A percentile compares a stretch with the other conserved stretches of the same genome.
phyloP scores from a whole-genome alignment of 1,140 invertebrate species.

The Cyclargus thomasi region DNA sequence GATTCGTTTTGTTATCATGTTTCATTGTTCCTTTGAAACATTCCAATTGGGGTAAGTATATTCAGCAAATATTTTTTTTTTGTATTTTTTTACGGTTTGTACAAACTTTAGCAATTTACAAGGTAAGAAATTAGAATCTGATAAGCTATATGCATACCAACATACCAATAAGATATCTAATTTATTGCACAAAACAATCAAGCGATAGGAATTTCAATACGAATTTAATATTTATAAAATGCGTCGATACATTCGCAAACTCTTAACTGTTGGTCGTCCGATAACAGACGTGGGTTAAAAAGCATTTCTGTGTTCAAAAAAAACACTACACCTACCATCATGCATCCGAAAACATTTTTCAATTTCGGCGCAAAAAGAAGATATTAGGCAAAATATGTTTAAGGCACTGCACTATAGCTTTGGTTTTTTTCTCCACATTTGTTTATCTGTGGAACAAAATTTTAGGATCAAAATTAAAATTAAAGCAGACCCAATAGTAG shows the following conservation, averaged over 20 bases:
- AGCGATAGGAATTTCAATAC: conserved; percentile 19
- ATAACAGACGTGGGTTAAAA: conserved; percentile 63
- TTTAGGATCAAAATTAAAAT: conserved; percentile 36
- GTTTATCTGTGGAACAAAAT: conserved; percentile 44
- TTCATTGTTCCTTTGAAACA: conserved; percentile 5
- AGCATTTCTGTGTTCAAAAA: conserved; percentile 66
- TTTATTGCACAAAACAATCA: not conserved
- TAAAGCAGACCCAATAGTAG: conserved; percentile 22
- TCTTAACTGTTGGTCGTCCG: conserved; percentile 48
- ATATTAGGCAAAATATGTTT: conserved; percentile 51
- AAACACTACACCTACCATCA: conserved; percentile 47
- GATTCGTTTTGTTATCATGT: conserved; percentile 16
- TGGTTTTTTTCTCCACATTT: conserved; percentile 30
- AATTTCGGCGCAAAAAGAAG: conserved; percentile 55
- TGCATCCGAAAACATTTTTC: conserved; percentile 62
- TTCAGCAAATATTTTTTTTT: not conserved
- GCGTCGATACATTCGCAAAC: conserved; percentile 40
- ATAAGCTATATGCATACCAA: not conserved
- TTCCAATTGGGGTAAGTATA: not conserved
- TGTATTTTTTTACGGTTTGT: not conserved
- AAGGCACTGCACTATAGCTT: conserved; percentile 41
- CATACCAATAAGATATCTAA: not conserved
- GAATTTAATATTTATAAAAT: conserved; percentile 26
- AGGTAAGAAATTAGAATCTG: not conserved
- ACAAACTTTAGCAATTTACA: not conserved